phyloP scores from a whole-genome alignment of 2,888 invertebrate genomes.

The Ligdia adustata region DNA sequence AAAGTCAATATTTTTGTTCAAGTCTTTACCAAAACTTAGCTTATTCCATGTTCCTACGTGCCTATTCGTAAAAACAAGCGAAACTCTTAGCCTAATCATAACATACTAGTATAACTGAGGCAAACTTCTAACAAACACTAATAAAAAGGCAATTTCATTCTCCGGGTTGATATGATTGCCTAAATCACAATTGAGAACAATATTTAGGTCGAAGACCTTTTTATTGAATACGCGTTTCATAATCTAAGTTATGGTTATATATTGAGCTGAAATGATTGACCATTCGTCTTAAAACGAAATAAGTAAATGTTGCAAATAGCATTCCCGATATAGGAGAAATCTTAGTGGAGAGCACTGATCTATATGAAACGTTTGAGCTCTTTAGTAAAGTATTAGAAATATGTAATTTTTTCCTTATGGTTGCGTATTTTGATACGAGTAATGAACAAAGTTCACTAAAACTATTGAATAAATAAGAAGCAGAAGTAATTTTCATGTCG shows the following conservation, averaged over 20 bases:
- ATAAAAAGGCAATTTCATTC: constrained; percentile 4
- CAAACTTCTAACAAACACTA: background rate
- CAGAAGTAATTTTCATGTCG: too few relatives aligned
- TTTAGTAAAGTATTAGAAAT: too few relatives aligned
- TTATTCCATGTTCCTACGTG: background rate
- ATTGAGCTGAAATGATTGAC: constrained; percentile 3
- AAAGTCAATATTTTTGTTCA: too few relatives aligned
- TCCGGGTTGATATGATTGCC: constrained; percentile 6
- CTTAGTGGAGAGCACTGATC: too few relatives aligned
- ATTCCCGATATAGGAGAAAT: too few relatives aligned
- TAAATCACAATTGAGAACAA: constrained; percentile 7
- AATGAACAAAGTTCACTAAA: too few relatives aligned
- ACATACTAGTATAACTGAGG: background rate
- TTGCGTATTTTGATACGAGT: too few relatives aligned
- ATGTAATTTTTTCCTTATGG: too few relatives aligned
- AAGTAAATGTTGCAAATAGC: too few relatives aligned
- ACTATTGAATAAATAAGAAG: too few relatives aligned
- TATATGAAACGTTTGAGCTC: too few relatives aligned
- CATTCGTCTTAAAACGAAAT: too few relatives aligned
- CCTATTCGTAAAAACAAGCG: background rate
- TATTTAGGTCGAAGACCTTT: constrained; percentile 13
- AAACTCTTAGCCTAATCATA: constrained; percentile 1
- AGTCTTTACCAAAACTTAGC: background rate
- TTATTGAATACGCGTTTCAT: constrained; percentile 8
- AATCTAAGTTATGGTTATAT: constrained; percentile 5